Evolutionary conservation across 2,888 invertebrate genomes (phyloP).

Genomic region (Drosophila birchii): DNA sequence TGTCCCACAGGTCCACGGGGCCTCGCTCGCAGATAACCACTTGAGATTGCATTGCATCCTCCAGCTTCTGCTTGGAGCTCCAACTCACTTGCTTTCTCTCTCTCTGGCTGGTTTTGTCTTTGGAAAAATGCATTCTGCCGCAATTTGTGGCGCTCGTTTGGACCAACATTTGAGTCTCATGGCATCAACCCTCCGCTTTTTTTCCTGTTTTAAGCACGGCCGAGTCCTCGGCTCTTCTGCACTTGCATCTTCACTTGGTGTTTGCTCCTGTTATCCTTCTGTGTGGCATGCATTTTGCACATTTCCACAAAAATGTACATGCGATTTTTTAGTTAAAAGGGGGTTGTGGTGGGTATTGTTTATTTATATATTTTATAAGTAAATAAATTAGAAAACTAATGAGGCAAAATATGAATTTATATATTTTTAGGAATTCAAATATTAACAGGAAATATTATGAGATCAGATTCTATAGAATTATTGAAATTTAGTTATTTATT

Average conservation of each 20-base stretch:
- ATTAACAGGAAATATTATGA: no score
- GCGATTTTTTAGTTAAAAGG: constrained; percentile 39
- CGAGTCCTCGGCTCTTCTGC: constrained; percentile 35
- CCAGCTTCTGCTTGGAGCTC: constrained; percentile 18
- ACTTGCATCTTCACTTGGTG: constrained; percentile 46
- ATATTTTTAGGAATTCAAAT: no score
- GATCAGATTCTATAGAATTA: no score
- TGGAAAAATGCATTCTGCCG: constrained; percentile 77
- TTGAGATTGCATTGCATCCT: constrained; percentile 74
- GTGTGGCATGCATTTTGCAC: constrained; percentile 11
- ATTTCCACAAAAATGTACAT: constrained; percentile 57
- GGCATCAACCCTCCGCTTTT: constrained; percentile 27
- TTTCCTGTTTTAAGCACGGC: constrained; percentile 9
- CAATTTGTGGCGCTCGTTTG: constrained; percentile 65
- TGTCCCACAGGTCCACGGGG: constrained; percentile 43
- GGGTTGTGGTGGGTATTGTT: neutral
- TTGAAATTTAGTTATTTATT: neutral
- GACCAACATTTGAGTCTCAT: constrained; percentile 39
- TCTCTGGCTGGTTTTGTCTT: constrained; percentile 52
- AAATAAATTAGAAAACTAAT: neutral
- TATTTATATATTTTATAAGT: neutral
- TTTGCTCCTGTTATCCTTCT: constrained; percentile 31
- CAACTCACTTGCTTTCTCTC: constrained; percentile 3
- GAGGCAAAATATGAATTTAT: neutral
- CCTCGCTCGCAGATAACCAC: constrained; percentile 75